Evolutionary conservation across 2,797 vertebrate species (phyloP).

Genomic region (Menidia menidia): DNA sequence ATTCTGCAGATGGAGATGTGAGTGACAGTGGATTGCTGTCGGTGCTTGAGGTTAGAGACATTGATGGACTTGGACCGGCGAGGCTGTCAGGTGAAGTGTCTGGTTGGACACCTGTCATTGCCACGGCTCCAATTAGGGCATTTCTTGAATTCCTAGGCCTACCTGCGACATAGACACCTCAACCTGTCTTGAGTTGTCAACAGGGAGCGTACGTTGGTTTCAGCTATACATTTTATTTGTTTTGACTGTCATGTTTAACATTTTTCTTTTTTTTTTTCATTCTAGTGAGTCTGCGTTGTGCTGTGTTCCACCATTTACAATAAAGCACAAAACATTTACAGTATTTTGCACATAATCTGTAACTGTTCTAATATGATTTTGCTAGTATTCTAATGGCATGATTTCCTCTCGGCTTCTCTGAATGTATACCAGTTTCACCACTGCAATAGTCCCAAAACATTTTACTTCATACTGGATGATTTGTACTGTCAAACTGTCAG

Average conservation of each 20-base stretch:
- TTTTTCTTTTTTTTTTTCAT: background rate
- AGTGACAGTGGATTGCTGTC: background rate
- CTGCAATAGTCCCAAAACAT: background rate
- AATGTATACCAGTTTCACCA: background rate
- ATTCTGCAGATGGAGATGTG: background rate
- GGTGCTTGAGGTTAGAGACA: background rate
- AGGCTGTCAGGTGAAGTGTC: background rate
- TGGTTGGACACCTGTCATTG: constrained; percentile 19
- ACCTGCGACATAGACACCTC: background rate
- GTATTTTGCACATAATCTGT: background rate
- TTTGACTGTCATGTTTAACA: constrained; percentile 4
- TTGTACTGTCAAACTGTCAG: background rate
- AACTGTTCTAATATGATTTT: background rate
- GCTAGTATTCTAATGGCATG: background rate
- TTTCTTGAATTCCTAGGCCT: constrained; percentile 6
- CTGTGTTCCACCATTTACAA: background rate
- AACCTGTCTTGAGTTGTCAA: constrained; percentile 1
- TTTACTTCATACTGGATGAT: background rate
- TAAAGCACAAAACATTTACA: background rate
- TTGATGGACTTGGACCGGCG: background rate
- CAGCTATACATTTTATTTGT: background rate
- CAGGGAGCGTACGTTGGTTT: constrained; percentile 1
- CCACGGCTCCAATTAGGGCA: constrained; percentile 4
- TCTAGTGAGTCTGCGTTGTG: background rate
- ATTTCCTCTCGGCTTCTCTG: background rate